These are phyloP conservation scores for Pan paniscus DNA, from an alignment of 2,113 vertebrate species.

Conservation along the genomic window DNA sequence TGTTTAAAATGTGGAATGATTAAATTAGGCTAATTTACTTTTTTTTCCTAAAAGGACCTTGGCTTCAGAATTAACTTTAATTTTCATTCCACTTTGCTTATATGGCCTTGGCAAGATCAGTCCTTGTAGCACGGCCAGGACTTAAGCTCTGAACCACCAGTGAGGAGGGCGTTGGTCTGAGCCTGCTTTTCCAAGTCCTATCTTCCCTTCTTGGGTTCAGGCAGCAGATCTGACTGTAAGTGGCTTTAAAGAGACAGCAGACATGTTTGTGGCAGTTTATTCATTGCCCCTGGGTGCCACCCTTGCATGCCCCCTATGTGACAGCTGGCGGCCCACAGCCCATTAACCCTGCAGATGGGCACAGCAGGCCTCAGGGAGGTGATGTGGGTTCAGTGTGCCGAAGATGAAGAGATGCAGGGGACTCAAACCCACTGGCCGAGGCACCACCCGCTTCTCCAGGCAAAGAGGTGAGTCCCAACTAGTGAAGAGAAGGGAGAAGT, in stretches of 20 bases:
- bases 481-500: neutral
- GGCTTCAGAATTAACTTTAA: neutral
- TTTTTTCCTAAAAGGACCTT: no score
- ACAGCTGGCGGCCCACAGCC: neutral
- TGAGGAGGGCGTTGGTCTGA: neutral
- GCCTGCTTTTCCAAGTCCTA: neutral
- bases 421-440: neutral
- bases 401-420: neutral
- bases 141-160: slow-evolving; percentile 29
- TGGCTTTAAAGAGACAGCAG: neutral
- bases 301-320: neutral
- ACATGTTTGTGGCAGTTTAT: no score
- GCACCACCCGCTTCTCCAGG: neutral
- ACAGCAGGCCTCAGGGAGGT: neutral
- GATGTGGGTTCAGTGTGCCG: accelerated
- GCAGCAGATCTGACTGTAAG: no score
- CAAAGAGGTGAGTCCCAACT: neutral
- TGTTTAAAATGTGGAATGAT: neutral
- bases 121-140: slow-evolving; percentile 10
- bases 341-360: neutral
- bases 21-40: neutral
- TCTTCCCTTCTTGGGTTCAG: accelerated
- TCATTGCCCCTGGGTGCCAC: accelerated
- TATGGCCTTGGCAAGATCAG: slow-evolving; percentile 15
- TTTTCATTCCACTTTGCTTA: slow-evolving; percentile 24